A percentile compares a stretch with the other conserved stretches of the same genome.
phyloP scores from a whole-genome alignment of 2,888 invertebrate genomes.

The Zhuqinia jingwanae region DNA sequence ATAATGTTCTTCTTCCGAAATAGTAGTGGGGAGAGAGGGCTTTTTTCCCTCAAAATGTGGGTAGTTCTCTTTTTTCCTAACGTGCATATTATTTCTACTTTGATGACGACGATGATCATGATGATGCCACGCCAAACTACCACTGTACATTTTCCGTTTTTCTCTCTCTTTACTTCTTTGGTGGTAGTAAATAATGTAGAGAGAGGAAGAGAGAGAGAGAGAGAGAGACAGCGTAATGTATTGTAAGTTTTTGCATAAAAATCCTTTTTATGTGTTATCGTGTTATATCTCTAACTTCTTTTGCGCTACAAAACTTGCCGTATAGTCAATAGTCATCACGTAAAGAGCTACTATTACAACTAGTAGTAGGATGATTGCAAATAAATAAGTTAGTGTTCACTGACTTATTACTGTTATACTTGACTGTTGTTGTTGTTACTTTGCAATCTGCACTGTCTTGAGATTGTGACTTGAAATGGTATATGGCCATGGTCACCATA shows the following conservation, averaged over 20 bases:
- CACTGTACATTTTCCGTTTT: conserved; percentile 11
- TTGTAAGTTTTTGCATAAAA: conserved; percentile 6
- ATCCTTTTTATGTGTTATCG: conserved; percentile 31
- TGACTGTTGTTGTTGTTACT: too few relatives aligned
- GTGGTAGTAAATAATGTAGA: not conserved
- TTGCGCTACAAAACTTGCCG: too few relatives aligned
- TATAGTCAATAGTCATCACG: too few relatives aligned
- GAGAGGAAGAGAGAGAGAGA: too few relatives aligned
- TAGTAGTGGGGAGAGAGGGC: not conserved
- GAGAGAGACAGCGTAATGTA: not conserved
- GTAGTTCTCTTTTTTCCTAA: conserved; percentile 16
- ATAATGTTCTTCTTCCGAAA: not conserved
- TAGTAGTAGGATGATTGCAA: too few relatives aligned
- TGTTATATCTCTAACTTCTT: not conserved
- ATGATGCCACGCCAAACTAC: too few relatives aligned
- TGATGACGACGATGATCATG: conserved; percentile 40
- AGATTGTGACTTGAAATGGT: too few relatives aligned
- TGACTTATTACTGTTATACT: too few relatives aligned
- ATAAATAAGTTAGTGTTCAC: too few relatives aligned
- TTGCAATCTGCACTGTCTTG: too few relatives aligned
- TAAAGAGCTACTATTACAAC: too few relatives aligned
- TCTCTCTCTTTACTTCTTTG: not conserved
- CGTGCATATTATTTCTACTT: conserved; percentile 2
- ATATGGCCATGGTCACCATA: too few relatives aligned
- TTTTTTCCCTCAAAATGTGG: conserved; percentile 46